Evolutionary conservation across 2,888 invertebrate genomes (phyloP), one percentile per base, ranked within the genome.

Genomic region (Plebejus melissa): DNA sequence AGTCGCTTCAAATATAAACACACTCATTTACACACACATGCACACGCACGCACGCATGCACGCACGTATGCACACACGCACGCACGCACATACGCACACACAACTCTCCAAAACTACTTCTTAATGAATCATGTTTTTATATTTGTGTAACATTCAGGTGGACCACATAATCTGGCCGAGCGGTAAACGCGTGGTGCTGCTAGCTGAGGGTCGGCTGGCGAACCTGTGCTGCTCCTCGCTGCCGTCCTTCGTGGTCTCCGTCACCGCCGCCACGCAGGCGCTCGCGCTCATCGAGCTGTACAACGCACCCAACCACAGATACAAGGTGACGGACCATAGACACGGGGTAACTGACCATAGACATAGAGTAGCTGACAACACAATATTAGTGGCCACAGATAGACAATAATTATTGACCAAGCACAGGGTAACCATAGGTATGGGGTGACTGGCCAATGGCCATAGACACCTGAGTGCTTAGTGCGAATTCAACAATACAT

Each of bases 131-230:
- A 58, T 58, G 58, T n/a, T 58, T 58, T 58, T 57, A 32, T 36
- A 69, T 32, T 11, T 22, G 9, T 9, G 41, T 70, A 7, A 70
- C 41, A 46, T 38, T 3, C 85, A 94, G 94, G 99, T 99, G 69
- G 99, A 99, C 93, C 99, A 99, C 91, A 98, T 99, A 80, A 98
- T 99, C 82, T 99, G 99, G 99, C 98, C 99, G 11, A 98, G 98
- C 90, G 98, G 98, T 78, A 99, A 99, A 90, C 95, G 98, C 78
- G 98, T 99, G 81, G 97, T 99, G 75, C 93, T 99, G 28, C 93
- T 99, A 78, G 99, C 99, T 1, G 99, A 99, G 93, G 99, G 99
- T 58, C 96, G 99, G 4, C 95, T 99, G 74, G 98, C 99, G 74
- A 99, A 99, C 94, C 94, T 98, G 79, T 98, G 98, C 84, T 99